These are phyloP conservation scores for Serrognathus titanus DNA, from an alignment of 2,888 invertebrate genomes.

Conservation along the genomic window DNA sequence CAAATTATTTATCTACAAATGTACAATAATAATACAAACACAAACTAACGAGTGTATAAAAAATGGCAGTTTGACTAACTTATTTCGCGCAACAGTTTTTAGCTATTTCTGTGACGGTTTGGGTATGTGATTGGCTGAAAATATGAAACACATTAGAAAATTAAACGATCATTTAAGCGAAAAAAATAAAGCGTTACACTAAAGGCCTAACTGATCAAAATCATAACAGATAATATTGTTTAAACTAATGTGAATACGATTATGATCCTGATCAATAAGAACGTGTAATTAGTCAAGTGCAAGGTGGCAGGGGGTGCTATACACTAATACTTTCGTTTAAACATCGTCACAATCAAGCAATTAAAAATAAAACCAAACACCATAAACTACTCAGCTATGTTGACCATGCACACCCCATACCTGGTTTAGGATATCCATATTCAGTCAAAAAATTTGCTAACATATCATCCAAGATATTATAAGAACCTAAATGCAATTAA, in stretches of 20 bases:
- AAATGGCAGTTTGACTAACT: slow-evolving; percentile 31
- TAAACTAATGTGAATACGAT: too few relatives aligned
- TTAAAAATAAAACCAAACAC: slow-evolving; percentile 14
- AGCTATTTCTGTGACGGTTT: slow-evolving; percentile 31
- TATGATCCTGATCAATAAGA: background rate
- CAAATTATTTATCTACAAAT: slow-evolving; percentile 20
- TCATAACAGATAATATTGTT: too few relatives aligned
- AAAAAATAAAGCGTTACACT: too few relatives aligned
- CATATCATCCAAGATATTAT: slow-evolving; percentile 40
- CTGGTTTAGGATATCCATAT: slow-evolving; percentile 38
- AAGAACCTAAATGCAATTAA: slow-evolving; percentile 30
- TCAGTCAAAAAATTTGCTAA: slow-evolving; percentile 39
- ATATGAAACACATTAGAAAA: background rate
- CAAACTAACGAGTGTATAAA: slow-evolving; percentile 26
- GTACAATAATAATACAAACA: slow-evolving; percentile 25
- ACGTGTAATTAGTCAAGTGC: background rate
- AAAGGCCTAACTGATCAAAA: too few relatives aligned
- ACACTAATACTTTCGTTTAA: background rate
- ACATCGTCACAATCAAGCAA: too few relatives aligned
- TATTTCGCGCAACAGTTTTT: slow-evolving; percentile 12
- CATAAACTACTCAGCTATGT: slow-evolving; percentile 11
- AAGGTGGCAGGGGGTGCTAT: slow-evolving; percentile 29
- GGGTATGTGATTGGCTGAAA: slow-evolving; percentile 30
- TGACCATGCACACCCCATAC: slow-evolving; percentile 36
- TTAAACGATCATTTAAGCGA: too few relatives aligned